These are phyloP conservation scores for Aphrophora alni DNA, from an alignment of 2,888 invertebrate species.

Conservation along the genomic window DNA sequence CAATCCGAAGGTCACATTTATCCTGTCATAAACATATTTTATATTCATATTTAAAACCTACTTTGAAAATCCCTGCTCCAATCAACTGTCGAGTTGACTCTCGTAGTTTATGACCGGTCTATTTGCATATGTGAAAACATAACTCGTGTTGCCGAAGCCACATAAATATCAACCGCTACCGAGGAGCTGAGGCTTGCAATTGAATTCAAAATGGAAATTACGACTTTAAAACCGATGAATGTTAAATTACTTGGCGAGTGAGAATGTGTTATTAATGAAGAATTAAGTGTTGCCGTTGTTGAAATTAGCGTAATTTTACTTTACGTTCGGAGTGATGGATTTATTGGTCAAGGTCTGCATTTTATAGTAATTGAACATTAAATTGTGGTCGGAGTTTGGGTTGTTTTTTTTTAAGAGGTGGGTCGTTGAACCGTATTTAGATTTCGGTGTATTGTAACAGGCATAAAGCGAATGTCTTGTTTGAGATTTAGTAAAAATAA, in stretches of 20 bases:
- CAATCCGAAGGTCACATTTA: neutral
- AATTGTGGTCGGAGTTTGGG: neutral
- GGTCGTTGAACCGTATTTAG: too few species aligned
- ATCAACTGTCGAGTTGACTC: neutral
- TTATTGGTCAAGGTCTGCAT: neutral
- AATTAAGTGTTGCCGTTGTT: neutral
- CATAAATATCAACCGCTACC: neutral
- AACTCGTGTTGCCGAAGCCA: neutral
- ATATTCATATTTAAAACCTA: neutral
- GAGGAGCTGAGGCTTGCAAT: neutral
- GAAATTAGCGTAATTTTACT: neutral
- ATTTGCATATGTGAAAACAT: neutral
- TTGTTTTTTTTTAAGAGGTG: too few species aligned
- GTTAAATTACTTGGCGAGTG: neutral
- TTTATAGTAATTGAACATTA: neutral
- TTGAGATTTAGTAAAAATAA: too few species aligned
- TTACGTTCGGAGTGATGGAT: neutral
- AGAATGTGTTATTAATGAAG: neutral
- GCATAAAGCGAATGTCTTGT: too few species aligned
- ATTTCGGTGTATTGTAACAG: too few species aligned
- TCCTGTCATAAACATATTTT: neutral
- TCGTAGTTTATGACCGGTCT: neutral
- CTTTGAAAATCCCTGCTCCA: neutral
- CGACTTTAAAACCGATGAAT: neutral
- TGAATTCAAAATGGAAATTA: neutral